These are phyloP conservation scores for Scaptomyza tumidula DNA, from an alignment of 2,888 invertebrate genomes.

Conservation along the genomic window DNA sequence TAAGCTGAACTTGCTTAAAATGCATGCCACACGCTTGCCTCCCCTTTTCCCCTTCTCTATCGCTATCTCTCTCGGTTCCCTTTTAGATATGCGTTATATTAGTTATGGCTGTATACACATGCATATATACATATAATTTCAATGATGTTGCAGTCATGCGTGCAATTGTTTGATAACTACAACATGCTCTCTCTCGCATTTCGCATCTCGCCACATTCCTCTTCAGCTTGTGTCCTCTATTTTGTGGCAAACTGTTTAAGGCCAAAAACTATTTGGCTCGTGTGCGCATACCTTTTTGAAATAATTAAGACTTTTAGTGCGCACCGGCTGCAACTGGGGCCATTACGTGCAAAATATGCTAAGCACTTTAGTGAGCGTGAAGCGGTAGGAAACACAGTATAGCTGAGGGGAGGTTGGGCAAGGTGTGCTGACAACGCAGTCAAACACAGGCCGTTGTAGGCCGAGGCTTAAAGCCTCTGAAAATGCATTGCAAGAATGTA, in stretches of 20 bases:
- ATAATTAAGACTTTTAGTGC: slow-evolving; percentile 73
- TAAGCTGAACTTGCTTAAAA: slow-evolving; percentile 62
- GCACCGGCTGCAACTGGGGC: slow-evolving; percentile 35
- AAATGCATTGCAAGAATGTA: slow-evolving; percentile 18
- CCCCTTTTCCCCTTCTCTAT: not conserved
- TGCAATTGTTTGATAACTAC: slow-evolving; percentile 66
- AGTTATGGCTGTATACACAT: slow-evolving; percentile 11
- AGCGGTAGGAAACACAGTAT: not conserved
- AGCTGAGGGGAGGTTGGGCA: not conserved
- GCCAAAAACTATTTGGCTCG: slow-evolving; percentile 29
- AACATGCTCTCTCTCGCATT: slow-evolving; percentile 10
- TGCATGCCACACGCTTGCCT: slow-evolving; percentile 21
- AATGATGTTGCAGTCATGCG: slow-evolving; percentile 60
- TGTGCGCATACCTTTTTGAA: slow-evolving; percentile 64
- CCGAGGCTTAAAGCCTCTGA: slow-evolving; percentile 2
- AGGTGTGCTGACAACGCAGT: not conserved
- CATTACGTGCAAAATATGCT: slow-evolving; percentile 72
- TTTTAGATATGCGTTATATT: slow-evolving; percentile 42
- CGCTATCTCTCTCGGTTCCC: not conserved
- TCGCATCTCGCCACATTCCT: slow-evolving; percentile 16
- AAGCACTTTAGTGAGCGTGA: slow-evolving; percentile 61
- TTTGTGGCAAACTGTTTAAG: slow-evolving; percentile 32
- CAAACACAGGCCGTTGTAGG: slow-evolving; percentile 9
- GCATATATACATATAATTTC: slow-evolving; percentile 40
- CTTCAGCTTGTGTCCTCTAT: slow-evolving; percentile 11